Evolutionary conservation across 2,797 vertebrate species (phyloP).

Genomic region (Betta splendens): DNA sequence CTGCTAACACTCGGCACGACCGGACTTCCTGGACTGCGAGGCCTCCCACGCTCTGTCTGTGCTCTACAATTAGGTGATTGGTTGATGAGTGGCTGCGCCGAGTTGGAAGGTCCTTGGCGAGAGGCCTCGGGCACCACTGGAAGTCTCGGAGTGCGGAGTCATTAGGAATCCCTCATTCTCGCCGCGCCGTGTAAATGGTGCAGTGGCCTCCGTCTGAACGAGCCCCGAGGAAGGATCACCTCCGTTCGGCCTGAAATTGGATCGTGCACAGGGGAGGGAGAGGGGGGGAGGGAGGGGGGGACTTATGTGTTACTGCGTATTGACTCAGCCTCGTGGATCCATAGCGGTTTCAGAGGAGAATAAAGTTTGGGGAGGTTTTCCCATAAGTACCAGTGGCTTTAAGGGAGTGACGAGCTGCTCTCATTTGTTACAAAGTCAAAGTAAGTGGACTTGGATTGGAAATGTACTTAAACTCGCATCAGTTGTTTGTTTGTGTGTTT

Average conservation of each 20-base stretch:
- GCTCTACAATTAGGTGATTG: constrained; percentile 62
- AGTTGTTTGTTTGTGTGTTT: constrained; percentile 15
- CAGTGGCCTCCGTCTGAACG: constrained; percentile 57
- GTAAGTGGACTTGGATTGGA: constrained; percentile 27
- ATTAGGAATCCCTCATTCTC: constrained; percentile 78
- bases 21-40: constrained; percentile 45
- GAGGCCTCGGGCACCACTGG: constrained; percentile 68
- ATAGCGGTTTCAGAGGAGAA: constrained; percentile 58
- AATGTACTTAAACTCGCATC: constrained; percentile 31
- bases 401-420: constrained; percentile 40
- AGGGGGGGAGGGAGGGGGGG: constrained; percentile 41
- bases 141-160: constrained; percentile 70
- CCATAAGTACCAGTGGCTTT: constrained; percentile 40
- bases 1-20: constrained; percentile 50
- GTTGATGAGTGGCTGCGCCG: constrained; percentile 69
- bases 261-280: constrained; percentile 45
- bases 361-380: constrained; percentile 47
- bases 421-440: constrained; percentile 36
- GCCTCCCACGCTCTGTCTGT: constrained; percentile 33
- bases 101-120: constrained; percentile 69
- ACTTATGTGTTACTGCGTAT: constrained; percentile 66
- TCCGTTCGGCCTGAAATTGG: constrained; percentile 65
- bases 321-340: constrained; percentile 54
- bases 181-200: constrained; percentile 59
- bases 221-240: constrained; percentile 71